Base-by-base conservation (phyloP, 2,888 invertebrate species). In the Drosophila lacicola region DNA sequence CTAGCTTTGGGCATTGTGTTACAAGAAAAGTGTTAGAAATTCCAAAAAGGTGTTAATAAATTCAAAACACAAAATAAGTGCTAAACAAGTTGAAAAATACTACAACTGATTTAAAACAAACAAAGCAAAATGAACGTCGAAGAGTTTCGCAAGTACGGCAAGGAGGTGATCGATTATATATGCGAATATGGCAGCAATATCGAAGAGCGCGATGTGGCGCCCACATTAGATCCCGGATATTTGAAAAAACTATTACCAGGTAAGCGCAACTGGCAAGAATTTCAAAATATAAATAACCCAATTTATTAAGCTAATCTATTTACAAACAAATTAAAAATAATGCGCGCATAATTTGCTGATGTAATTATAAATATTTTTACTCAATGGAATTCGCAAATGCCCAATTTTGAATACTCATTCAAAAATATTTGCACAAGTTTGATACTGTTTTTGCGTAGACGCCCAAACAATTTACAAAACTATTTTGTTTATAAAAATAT, bases 151-250 rank as follows among this genome's bases (percentile, higher is more conserved):
- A 92, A 93, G 61, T 94, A 95, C 64, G 97, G 96, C 19, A 96
- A 96, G 91, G 95, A 96, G 91, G 96, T 97, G 95, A 95, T 97
- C 69, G 97, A 97, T 91, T 96, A 96, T 91, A 96, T 97, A 73
- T 96, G 96, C 90, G 93, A 95, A 67, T 97, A 97, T 91, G 93
- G 96, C 93, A 94, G 94, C 70, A 95, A 94, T 64, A 94, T 97
- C 58, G 94, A 94, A 33, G 92, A 94, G 41, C 93, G 96, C 46
- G 93, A 95, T 74, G 96, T 97, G 2, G 95, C 96, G 10, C 96
- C 97, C 4, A 94, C 95, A 74, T 94, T 97, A 42, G 95, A 96
- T 88, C 97, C 97, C 0, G 97, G 97, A 53, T 97, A 96, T 92
- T 93, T 97, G 60, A 93, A 94, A 79, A 93, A 94, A 37, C 90